These are phyloP conservation scores for Ectemnius continuus DNA, from an alignment of 2,888 invertebrate species.

Conservation along the genomic window DNA sequence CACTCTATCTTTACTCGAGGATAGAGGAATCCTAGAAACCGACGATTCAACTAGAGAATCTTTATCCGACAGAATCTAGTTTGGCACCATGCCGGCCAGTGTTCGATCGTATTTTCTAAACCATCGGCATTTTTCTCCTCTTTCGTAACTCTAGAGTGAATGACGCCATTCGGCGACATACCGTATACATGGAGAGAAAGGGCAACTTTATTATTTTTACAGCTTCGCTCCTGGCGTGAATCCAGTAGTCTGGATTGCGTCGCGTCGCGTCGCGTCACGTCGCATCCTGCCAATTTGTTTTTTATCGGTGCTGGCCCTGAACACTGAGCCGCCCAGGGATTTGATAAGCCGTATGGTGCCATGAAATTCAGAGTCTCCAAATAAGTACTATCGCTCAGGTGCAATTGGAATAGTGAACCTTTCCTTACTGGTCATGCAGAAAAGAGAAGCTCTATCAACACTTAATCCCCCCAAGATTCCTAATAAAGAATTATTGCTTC, in stretches of 20 bases:
- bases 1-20: too few relatives aligned
- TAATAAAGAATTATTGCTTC: constrained; percentile 55
- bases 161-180: too few relatives aligned
- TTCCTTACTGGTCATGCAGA: constrained; percentile 26
- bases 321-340: not conserved
- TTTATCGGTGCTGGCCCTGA: constrained; percentile 21
- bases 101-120: too few relatives aligned
- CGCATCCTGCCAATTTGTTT: constrained; percentile 19
- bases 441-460: constrained; percentile 22
- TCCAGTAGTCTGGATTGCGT: constrained; percentile 22
- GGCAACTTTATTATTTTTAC: constrained; percentile 36
- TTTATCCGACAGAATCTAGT: too few relatives aligned
- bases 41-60: too few relatives aligned
- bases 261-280: constrained; percentile 9
- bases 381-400: constrained; percentile 4
- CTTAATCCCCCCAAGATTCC: constrained; percentile 40
- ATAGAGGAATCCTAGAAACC: too few relatives aligned
- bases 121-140: too few relatives aligned
- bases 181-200: constrained; percentile 25
- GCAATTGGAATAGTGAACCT: not conserved
- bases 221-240: constrained; percentile 29
- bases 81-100: too few relatives aligned
- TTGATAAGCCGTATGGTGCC: constrained; percentile 5
- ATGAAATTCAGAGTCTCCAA: constrained; percentile 11
- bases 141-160: too few relatives aligned